Percentiles rank a stretch among this genome's conserved stretches.
Evolutionary conservation across 2,797 vertebrate genomes (phyloP).

Genomic region (Rhinichthys osculus): DNA sequence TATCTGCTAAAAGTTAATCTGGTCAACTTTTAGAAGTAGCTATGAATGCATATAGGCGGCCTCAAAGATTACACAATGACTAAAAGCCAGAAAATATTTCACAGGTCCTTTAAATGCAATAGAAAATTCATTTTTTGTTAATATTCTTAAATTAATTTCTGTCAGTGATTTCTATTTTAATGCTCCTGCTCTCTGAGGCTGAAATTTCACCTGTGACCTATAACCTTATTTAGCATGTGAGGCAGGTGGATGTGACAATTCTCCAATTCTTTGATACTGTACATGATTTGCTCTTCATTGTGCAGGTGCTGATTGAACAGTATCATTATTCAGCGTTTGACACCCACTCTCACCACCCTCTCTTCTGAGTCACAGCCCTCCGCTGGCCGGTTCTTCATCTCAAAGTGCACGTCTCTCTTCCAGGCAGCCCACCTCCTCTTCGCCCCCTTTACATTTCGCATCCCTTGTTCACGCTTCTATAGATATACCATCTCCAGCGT

Average conservation of each 20-base stretch:
- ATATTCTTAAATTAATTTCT: neutral
- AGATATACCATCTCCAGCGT: constrained; percentile 15
- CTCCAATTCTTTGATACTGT: constrained; percentile 26
- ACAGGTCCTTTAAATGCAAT: neutral
- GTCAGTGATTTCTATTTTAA: neutral
- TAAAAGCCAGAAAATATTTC: neutral
- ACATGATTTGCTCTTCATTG: constrained; percentile 21
- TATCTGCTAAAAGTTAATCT: neutral
- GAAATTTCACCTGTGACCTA: constrained; percentile 9
- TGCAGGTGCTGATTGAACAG: constrained; percentile 35
- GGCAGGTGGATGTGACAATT: constrained; percentile 18
- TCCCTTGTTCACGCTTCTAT: constrained; percentile 26
- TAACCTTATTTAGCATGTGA: neutral
- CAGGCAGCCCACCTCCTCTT: constrained; percentile 26
- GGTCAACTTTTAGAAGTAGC: neutral
- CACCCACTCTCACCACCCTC: constrained; percentile 32
- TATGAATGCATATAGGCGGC: neutral
- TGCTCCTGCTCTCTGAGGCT: neutral
- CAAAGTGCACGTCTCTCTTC: constrained; percentile 2
- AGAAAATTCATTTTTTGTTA: neutral
- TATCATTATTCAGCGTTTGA: constrained; percentile 41
- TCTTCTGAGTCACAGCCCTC: constrained; percentile 35
- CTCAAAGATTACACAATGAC: neutral
- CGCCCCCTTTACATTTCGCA: neutral
- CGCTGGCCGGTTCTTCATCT: neutral